Percentiles rank a stretch among this genome's conserved stretches.
Conservation (phyloP, 2,888 invertebrate genomes). For the Meta bourneti region DNA sequence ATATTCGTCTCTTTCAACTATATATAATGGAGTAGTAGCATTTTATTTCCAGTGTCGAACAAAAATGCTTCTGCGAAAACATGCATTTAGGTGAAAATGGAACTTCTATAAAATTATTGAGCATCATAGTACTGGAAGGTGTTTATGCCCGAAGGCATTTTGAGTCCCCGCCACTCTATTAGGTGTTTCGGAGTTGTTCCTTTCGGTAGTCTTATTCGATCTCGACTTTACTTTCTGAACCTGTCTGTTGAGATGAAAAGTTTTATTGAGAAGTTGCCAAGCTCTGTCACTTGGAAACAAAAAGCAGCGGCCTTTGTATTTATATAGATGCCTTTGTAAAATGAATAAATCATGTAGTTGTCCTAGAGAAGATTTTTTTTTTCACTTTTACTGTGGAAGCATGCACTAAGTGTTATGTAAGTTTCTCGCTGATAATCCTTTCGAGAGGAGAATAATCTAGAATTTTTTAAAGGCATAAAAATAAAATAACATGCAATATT, state of each 20-base stretch:
- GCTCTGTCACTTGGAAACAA: background rate
- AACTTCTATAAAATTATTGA: constrained; percentile 28
- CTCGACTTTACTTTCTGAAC: background rate
- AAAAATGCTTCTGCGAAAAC: constrained; percentile 14
- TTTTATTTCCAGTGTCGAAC: background rate
- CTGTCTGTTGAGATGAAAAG: background rate
- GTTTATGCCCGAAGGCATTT: background rate
- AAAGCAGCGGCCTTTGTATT: background rate
- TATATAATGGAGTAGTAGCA: constrained; percentile 17
- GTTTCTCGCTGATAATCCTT: too few species aligned
- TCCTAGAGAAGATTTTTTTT: too few species aligned
- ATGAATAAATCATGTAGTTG: background rate
- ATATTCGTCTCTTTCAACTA: background rate
- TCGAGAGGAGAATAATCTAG: too few species aligned
- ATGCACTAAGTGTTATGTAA: too few species aligned
- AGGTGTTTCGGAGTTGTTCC: background rate
- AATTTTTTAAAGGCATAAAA: too few species aligned
- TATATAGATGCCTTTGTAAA: background rate
- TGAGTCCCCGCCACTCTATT: background rate
- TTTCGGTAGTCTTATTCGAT: constrained; percentile 2
- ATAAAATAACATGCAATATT: too few species aligned
- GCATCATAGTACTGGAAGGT: background rate
- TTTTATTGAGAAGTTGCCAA: background rate
- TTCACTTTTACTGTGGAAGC: too few species aligned
- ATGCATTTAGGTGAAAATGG: constrained; percentile 11